A percentile compares a stretch with the other conserved stretches of the same genome.
phyloP scores from a whole-genome alignment of 2,797 vertebrate genomes.

The Linurgus olivaceus region DNA sequence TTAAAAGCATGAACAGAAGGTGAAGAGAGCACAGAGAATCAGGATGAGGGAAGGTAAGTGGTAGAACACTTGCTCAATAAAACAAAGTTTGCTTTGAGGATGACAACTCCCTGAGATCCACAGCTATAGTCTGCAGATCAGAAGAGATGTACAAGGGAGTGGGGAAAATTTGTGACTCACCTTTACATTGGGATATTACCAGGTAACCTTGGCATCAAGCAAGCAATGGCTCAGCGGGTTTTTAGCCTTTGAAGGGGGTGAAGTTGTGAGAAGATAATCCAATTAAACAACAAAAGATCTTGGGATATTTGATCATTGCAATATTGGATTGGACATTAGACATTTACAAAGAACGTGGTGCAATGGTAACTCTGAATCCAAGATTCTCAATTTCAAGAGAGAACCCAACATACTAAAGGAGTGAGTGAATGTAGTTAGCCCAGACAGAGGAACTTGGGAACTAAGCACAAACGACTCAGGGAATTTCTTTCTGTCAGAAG shows the following conservation, averaged over 20 bases:
- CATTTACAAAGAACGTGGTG: neutral
- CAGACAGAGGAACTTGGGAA: neutral
- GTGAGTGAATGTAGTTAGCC: neutral
- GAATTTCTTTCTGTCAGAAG: neutral
- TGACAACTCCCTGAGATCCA: neutral
- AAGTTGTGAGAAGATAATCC: neutral
- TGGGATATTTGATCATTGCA: neutral
- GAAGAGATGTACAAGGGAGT: neutral
- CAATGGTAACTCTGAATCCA: neutral
- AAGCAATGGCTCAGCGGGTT: neutral
- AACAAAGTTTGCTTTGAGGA: neutral
- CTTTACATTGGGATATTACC: neutral
- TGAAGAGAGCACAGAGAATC: neutral
- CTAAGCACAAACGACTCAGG: neutral
- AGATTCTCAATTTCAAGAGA: neutral
- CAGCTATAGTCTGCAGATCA: neutral
- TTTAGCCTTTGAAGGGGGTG: neutral
- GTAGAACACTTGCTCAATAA: neutral
- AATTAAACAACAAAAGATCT: neutral
- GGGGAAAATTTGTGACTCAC: neutral
- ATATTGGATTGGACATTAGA: neutral
- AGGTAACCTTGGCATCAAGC: neutral
- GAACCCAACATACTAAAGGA: neutral
- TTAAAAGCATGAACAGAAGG: neutral
- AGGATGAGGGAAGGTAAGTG: accelerated